Conservation (phyloP, 2,113 vertebrate species). For the Aspiorhynchus laticeps region DNA sequence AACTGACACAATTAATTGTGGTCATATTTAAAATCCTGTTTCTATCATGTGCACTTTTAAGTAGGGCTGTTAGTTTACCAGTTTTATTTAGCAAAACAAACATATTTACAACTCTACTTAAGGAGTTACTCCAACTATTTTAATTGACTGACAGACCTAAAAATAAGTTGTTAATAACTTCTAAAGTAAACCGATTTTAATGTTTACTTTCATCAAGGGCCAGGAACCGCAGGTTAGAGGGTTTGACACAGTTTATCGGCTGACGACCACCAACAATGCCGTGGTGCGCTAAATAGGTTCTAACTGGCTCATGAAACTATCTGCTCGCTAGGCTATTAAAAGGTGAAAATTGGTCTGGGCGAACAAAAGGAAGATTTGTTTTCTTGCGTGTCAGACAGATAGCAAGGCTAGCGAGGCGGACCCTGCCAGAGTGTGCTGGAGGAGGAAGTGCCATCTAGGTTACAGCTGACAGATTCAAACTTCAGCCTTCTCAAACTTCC, state of each 20-base stretch:
- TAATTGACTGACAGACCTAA: not conserved
- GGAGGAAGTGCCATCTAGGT: not conserved
- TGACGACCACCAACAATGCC: not conserved
- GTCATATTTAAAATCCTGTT: too few species aligned
- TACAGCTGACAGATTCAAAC: not conserved
- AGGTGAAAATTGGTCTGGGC: constrained; percentile 51
- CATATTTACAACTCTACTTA: not conserved
- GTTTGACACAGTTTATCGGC: not conserved
- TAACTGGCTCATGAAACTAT: not conserved
- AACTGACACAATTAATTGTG: too few species aligned
- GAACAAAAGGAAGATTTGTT: constrained; percentile 17
- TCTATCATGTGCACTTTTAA: too few species aligned
- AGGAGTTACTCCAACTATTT: not conserved
- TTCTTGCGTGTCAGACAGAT: constrained; percentile 4
- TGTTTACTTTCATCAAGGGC: not conserved
- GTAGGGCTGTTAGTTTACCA: not conserved
- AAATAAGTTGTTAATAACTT: not conserved
- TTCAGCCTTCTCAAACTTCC: constrained; percentile 18
- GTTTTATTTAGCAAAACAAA: not conserved
- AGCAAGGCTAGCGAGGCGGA: not conserved
- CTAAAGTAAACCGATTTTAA: not conserved
- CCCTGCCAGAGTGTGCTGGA: not conserved
- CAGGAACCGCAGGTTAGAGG: not conserved
- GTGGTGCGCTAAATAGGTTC: not conserved
- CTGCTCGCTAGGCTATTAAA: constrained; percentile 49